Percentiles rank a stretch among this genome's conserved stretches.
Conservation (phyloP, 2,113 vertebrate genomes). For the Strix aluco region DNA sequence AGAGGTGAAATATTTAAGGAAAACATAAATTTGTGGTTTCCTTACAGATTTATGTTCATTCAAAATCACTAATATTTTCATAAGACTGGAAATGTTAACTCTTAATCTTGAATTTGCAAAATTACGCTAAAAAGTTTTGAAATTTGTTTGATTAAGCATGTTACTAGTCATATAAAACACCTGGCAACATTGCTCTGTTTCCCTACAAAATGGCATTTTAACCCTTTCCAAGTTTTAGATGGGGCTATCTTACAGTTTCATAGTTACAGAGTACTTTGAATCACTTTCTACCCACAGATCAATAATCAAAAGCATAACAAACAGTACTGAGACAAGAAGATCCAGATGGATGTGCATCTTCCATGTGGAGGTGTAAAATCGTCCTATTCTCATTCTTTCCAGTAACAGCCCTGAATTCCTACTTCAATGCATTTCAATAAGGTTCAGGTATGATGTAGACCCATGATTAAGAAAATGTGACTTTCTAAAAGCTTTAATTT, state of each 20-base stretch:
- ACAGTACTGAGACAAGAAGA: not conserved
- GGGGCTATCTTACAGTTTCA: not conserved
- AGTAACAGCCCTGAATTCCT: not conserved
- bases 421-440: not conserved
- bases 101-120: not conserved
- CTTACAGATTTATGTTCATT: not conserved
- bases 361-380: not conserved
- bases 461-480: not conserved
- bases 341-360: not conserved
- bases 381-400: not conserved
- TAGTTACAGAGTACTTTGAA: not conserved
- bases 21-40: not conserved
- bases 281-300: not conserved
- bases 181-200: not conserved
- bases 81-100: not conserved
- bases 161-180: not conserved
- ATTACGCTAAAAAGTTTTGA: not conserved
- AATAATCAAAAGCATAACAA: not conserved
- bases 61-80: not conserved
- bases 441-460: not conserved
- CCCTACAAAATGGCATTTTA: not conserved
- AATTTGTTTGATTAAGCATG: not conserved
- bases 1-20: not conserved
- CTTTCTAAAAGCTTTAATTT: not conserved
- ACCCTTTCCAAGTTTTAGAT: not conserved